Conservation (phyloP, 2,797 vertebrate species). For the Holocentrus rufus region DNA sequence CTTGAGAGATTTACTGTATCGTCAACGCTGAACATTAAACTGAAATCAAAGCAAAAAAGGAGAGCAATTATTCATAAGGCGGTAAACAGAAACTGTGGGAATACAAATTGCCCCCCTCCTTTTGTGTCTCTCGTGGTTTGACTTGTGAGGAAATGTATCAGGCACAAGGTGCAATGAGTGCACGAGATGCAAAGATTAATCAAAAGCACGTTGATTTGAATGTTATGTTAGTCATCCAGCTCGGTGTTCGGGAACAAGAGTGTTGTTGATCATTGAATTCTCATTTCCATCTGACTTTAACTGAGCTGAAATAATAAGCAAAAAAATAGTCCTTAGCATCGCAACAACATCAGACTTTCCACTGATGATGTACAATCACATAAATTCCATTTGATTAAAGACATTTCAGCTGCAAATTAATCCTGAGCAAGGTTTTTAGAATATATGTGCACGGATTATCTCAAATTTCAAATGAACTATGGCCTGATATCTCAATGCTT, state of each 20-base stretch:
- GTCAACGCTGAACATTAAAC: slow-evolving; percentile 15
- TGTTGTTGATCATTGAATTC: neutral
- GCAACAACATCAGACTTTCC: neutral
- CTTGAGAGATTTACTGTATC: slow-evolving; percentile 26
- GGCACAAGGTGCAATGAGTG: slow-evolving; percentile 1
- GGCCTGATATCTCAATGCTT: no score
- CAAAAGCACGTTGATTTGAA: neutral
- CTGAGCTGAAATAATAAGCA: neutral
- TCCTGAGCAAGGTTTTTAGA: neutral
- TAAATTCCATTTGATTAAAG: no score
- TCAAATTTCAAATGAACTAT: neutral
- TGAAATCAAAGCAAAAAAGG: slow-evolving; percentile 20
- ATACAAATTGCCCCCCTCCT: slow-evolving; percentile 23
- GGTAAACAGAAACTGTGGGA: slow-evolving; percentile 67
- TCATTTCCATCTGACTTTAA: neutral
- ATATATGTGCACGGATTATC: neutral
- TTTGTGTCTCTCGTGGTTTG: slow-evolving; percentile 7
- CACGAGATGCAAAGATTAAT: slow-evolving; percentile 13
- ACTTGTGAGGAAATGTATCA: slow-evolving; percentile 26
- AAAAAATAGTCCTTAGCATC: neutral
- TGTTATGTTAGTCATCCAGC: neutral
- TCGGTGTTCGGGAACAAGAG: neutral
- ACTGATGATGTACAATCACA: neutral
- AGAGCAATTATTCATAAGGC: slow-evolving; percentile 60
- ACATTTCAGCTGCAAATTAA: neutral